Evolutionary conservation across 2,113 vertebrate species (phyloP), one percentile per base, ranked within the genome.

Genomic region (Zosterops borbonicus): DNA sequence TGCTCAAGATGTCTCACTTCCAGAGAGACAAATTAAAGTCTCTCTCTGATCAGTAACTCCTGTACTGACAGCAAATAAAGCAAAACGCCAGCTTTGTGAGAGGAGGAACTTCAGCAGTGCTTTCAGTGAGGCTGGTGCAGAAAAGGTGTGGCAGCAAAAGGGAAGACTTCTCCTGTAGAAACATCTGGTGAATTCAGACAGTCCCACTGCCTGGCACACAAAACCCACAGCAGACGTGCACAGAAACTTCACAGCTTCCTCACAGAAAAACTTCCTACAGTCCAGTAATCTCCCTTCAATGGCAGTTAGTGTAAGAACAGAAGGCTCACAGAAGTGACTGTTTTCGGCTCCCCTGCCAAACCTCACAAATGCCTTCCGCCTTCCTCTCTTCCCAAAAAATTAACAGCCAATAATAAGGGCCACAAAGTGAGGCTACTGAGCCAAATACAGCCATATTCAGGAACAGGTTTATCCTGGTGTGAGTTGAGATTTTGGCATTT

Each of bases 241-340:
- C 37, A 42, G 14, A 18, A 92, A 42, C 29, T 25, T 9, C 20
- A 44, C 41, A 53, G 52, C 73, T 62, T 23, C 33, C 50, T 62
- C 53, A 53, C 3, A 37, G 69, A 16, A 74, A n/a, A 42, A 24
- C 8, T 14, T 65, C 27, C 41, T 49, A 14, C 55, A 85, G 14
- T 6, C 16, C 62, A 55, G 33, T 25, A 31, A 46, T 8, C 23
- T 33, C 22, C 29, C 31, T 78, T 60, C 52, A 50, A 5, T 0
- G 47, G 29, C 58, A 56, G n/a, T 28, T 44, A 28, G 19, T 4
- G 0, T 5, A 24, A 42, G 31, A 65, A 81, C 35, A 39, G 14
- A 21, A 5, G 0, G 41, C 31, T 74, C 50, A 3, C 13, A 14
- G 4, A 75, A 68, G 4, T 3, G 3, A 63, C 33, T 39, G 3